Evolutionary conservation across 1,140 invertebrate species (phyloP).

Genomic region (Apis mellifera): Amel_HAv3.1 CM009935.2:9560001-9560500

Average conservation of each 20-base stretch:
- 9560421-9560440: too few relatives aligned
- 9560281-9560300: neutral
- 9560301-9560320: constrained; percentile 10
- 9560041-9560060: neutral
- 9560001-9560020: neutral
- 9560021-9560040: constrained; percentile 8
- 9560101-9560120: neutral
- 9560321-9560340: constrained; percentile 87
- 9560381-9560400: constrained; percentile 95
- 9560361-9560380: constrained; percentile 92
- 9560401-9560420: constrained; percentile 83
- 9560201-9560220: neutral
- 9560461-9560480: constrained; percentile 15
- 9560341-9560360: constrained; percentile 99
- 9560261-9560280: neutral
- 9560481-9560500: constrained; percentile 2
- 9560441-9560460: too few relatives aligned
- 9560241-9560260: neutral
- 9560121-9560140: neutral
- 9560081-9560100: constrained; percentile 1
- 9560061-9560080: neutral
- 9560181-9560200: constrained; percentile 11
- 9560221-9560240: neutral
- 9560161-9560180: neutral
- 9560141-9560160: neutral